phyloP scores from a whole-genome alignment of 2,113 vertebrate species.

The Thamnophis sirtalis region DNA sequence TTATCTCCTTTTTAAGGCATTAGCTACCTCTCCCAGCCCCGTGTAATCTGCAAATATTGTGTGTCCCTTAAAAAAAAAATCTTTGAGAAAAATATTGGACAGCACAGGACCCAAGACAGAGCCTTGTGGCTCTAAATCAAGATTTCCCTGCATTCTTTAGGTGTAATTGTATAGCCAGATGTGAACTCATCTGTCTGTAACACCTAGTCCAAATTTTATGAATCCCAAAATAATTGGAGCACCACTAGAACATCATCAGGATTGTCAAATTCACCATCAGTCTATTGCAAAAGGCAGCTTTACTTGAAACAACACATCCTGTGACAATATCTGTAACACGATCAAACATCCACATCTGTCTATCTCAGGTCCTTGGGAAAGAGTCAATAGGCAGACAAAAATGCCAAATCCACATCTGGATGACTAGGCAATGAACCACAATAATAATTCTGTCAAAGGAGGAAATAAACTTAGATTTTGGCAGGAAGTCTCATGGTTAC shows the following conservation, averaged over 20 bases:
- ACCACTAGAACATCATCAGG: not conserved
- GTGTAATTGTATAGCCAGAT: not conserved
- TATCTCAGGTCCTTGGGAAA: not conserved
- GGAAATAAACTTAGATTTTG: not conserved
- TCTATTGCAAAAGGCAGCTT: not conserved
- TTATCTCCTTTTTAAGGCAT: not conserved
- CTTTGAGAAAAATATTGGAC: not conserved
- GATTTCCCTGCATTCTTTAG: not conserved
- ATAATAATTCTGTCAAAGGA: not conserved
- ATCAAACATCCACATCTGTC: not conserved
- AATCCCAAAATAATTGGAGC: not conserved
- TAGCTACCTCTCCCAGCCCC: not conserved
- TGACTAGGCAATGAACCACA: not conserved
- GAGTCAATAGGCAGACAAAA: not conserved
- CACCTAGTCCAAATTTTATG: not conserved
- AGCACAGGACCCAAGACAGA: not conserved
- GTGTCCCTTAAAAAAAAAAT: not conserved
- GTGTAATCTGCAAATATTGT: not conserved
- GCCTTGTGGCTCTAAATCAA: not conserved
- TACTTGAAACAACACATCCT: not conserved
- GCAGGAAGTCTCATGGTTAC: not conserved
- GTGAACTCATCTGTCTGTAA: not conserved
- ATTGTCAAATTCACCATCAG: not conserved
- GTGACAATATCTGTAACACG: not conserved
- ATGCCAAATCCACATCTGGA: not conserved